Percentiles rank a stretch among this genome's conserved stretches.
Evolutionary conservation across 1,140 invertebrate species (phyloP).

Genomic region (Bombus polaris): DNA sequence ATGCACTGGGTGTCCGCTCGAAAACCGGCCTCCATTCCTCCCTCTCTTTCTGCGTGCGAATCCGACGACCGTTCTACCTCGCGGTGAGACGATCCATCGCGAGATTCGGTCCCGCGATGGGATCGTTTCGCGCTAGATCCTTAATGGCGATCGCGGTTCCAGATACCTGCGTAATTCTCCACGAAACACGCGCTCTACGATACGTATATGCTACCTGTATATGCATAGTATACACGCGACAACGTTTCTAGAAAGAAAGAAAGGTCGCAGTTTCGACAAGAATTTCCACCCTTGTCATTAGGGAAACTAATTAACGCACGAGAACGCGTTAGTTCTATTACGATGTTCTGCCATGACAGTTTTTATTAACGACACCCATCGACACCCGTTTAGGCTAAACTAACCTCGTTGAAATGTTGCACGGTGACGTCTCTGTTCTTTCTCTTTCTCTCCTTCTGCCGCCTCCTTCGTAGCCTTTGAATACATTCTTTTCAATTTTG

Average conservation of each 20-base stretch:
- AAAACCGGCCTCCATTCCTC: conserved; percentile 62
- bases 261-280: no score
- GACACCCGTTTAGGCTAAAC: neutral
- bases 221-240: neutral
- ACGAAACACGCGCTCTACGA: neutral
- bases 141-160: conserved; percentile 41
- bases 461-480: neutral
- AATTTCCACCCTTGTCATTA: neutral
- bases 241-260: neutral
- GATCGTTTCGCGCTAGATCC: conserved; percentile 29
- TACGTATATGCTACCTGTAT: neutral
- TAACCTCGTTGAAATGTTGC: neutral
- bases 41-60: neutral
- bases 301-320: neutral
- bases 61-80: neutral
- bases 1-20: conserved; percentile 74
- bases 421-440: neutral
- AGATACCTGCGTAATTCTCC: conserved; percentile 37
- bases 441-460: neutral
- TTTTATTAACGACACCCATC: neutral
- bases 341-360: neutral
- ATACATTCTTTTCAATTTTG: conserved; percentile 36
- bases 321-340: neutral
- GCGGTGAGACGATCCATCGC: neutral
- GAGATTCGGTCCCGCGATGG: neutral